These are phyloP conservation scores for Lampris incognitus DNA, from an alignment of 2,113 vertebrate species.

Conservation along the genomic window DNA sequence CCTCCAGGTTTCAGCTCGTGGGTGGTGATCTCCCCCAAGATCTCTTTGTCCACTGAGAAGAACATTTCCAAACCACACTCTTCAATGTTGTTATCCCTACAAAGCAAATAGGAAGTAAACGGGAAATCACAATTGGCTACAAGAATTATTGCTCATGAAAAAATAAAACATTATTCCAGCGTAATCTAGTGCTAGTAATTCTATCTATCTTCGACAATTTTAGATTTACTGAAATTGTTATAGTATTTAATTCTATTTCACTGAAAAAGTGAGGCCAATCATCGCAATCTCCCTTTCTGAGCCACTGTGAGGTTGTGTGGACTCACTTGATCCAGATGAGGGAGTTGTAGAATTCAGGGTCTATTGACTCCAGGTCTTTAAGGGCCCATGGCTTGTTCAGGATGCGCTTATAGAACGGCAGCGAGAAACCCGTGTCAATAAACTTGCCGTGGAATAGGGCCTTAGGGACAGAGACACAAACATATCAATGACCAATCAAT, in stretches of 20 bases:
- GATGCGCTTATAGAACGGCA: slow-evolving; percentile 98
- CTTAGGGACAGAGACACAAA: slow-evolving; percentile 70
- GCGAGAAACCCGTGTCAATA: slow-evolving; percentile 98
- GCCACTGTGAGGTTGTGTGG: slow-evolving; percentile 7
- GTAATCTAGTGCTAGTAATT: too few relatives aligned
- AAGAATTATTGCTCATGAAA: too few relatives aligned
- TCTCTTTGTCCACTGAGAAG: slow-evolving; percentile 98
- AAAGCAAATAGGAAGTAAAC: background rate
- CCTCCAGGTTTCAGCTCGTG: slow-evolving; percentile 95
- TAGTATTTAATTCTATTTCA: too few relatives aligned
- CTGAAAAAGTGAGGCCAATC: too few relatives aligned
- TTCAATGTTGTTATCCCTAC: slow-evolving; percentile 87
- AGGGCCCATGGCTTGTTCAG: slow-evolving; percentile 93
- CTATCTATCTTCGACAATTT: too few relatives aligned
- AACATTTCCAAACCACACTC: slow-evolving; percentile 98
- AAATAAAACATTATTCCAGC: too few relatives aligned
- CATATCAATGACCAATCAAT: background rate
- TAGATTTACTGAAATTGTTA: too few relatives aligned
- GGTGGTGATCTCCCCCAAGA: slow-evolving; percentile 95
- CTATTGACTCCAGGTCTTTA: slow-evolving; percentile 97
- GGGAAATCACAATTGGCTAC: background rate
- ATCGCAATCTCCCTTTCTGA: background rate
- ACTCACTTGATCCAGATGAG: slow-evolving; percentile 99
- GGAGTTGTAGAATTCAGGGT: slow-evolving; percentile 98
- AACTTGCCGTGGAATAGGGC: slow-evolving; percentile 98